These are phyloP conservation scores for Cuniculus paca DNA, from an alignment of 2,797 vertebrate genomes.

Conservation along the genomic window DNA sequence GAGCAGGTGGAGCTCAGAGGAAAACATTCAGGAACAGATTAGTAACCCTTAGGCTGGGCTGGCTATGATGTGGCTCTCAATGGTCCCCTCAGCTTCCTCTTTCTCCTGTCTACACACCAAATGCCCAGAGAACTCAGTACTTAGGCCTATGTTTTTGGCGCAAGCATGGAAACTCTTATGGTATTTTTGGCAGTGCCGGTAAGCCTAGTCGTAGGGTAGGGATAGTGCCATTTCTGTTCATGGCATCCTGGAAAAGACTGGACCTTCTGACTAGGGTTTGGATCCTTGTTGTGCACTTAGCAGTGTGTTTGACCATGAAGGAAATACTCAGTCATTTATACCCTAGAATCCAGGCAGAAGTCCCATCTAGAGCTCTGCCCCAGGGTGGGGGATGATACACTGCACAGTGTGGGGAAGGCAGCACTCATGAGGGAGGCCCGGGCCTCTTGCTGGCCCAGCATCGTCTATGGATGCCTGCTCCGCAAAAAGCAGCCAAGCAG, in stretches of 20 bases:
- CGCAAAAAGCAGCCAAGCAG: accelerated
- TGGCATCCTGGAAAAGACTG: background rate
- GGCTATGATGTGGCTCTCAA: accelerated
- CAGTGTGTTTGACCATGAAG: background rate
- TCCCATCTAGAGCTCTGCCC: background rate
- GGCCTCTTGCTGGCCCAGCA: background rate
- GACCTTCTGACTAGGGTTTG: background rate
- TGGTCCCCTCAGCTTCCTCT: background rate
- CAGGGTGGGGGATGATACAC: accelerated
- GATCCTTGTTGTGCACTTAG: background rate
- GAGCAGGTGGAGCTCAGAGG: background rate
- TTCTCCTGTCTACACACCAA: background rate
- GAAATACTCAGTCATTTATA: background rate
- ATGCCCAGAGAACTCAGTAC: background rate
- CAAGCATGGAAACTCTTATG: background rate
- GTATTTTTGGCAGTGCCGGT: background rate
- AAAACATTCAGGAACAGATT: background rate
- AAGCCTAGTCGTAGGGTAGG: background rate
- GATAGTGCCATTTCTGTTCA: background rate
- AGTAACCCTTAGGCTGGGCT: background rate
- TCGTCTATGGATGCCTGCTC: background rate
- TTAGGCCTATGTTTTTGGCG: background rate
- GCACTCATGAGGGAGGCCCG: no score
- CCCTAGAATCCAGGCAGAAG: background rate
- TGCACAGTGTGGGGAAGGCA: accelerated